These are phyloP conservation scores for Melieria omissa DNA, from an alignment of 2,888 invertebrate species.

Conservation along the genomic window DNA sequence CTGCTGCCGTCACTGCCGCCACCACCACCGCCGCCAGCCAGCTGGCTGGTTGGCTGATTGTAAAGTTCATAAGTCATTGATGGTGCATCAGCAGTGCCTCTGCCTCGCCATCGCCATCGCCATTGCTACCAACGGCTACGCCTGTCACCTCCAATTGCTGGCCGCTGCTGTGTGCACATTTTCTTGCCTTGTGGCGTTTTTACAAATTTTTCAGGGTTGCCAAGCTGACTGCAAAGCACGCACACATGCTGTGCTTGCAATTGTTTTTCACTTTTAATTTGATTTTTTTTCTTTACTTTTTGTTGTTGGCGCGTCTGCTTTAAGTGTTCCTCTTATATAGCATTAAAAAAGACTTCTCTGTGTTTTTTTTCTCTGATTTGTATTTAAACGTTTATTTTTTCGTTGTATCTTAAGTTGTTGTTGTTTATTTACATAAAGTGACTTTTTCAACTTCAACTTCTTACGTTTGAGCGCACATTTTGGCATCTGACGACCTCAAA, in stretches of 20 bases:
- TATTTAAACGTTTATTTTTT: background rate
- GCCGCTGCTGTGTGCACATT: too few relatives aligned
- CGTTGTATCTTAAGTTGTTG: background rate
- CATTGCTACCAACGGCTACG: constrained; percentile 12
- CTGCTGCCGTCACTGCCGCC: constrained; percentile 20
- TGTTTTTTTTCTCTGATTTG: too few relatives aligned
- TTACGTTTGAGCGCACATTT: constrained; percentile 30
- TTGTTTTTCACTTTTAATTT: too few relatives aligned
- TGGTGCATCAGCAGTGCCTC: background rate
- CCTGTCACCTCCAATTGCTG: background rate
- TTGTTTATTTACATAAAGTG: constrained; percentile 3
- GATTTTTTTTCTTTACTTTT: too few relatives aligned
- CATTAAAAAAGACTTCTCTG: too few relatives aligned
- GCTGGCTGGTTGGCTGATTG: background rate
- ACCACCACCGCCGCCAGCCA: background rate
- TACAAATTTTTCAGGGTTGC: constrained; percentile 26
- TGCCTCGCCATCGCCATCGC: background rate
- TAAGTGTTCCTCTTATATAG: too few relatives aligned
- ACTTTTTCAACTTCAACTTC: constrained; percentile 28
- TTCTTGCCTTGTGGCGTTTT: background rate
- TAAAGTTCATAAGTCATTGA: constrained; percentile 31
- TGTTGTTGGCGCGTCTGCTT: too few relatives aligned
- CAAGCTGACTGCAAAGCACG: background rate
- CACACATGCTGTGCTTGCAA: too few relatives aligned
- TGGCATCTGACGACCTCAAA: constrained; percentile 40